phyloP scores from a whole-genome alignment of 2,797 vertebrate genomes.

The Enteromius unitaeniatus region DNA sequence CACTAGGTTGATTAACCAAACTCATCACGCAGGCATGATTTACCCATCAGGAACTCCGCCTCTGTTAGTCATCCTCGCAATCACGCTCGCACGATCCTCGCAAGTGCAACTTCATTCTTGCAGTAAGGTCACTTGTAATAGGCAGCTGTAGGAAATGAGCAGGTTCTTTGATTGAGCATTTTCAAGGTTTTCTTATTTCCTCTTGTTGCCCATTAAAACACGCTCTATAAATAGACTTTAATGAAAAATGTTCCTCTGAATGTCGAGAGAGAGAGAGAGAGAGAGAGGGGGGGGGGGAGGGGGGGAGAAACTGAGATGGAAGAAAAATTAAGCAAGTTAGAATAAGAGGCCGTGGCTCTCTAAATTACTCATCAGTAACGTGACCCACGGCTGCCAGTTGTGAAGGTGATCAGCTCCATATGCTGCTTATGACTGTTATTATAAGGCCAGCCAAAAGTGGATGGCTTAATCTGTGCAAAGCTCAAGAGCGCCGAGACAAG shows the following conservation, averaged over 20 bases:
- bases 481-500: constrained; percentile 63
- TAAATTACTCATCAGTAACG: constrained; percentile 78
- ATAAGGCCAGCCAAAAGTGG: constrained; percentile 68
- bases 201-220: constrained; percentile 35
- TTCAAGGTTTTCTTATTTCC: constrained; percentile 38
- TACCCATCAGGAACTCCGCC: constrained; percentile 67
- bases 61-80: constrained; percentile 11
- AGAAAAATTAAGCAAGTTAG: constrained; percentile 46
- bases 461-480: constrained; percentile 60
- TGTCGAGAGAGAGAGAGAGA: constrained; percentile 43
- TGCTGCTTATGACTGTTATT: constrained; percentile 76
- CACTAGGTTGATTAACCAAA: constrained; percentile 65
- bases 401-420: constrained; percentile 75
- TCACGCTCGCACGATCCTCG: background rate
- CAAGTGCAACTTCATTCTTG: constrained; percentile 38
- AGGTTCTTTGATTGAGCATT: constrained; percentile 47
- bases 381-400: constrained; percentile 65
- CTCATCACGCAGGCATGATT: constrained; percentile 63
- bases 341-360: constrained; percentile 65
- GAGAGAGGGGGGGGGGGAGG: constrained; percentile 34
- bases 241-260: constrained; percentile 40
- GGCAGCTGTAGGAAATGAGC: constrained; percentile 16
- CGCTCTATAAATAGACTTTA: constrained; percentile 58
- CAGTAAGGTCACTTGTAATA: constrained; percentile 43
- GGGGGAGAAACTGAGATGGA: constrained; percentile 45